Conservation (phyloP, 2,797 vertebrate species). For the Falco cherrug region DNA sequence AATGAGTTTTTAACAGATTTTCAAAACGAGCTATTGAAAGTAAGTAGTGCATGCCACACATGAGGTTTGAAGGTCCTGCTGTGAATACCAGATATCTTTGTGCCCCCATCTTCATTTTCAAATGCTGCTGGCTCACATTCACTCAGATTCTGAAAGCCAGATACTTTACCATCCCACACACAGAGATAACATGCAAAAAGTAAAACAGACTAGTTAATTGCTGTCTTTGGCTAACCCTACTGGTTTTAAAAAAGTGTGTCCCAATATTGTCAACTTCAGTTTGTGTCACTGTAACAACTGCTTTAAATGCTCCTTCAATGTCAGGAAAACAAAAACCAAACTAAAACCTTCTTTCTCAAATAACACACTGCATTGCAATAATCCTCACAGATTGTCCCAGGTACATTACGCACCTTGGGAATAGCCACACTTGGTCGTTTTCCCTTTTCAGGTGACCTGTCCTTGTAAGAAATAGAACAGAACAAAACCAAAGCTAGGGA, state of each 20-base stretch:
- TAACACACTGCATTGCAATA: too few relatives aligned
- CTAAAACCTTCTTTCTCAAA: neutral
- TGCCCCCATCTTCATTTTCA: neutral
- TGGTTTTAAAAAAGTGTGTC: neutral
- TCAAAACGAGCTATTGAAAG: neutral
- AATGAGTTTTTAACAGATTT: conserved; percentile 28
- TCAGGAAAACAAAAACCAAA: too few relatives aligned
- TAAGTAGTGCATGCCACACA: neutral
- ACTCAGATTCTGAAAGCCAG: neutral
- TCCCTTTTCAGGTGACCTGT: neutral
- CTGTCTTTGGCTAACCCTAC: neutral
- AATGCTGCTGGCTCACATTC: neutral
- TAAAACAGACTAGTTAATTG: fast-evolving
- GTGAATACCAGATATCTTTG: conserved; percentile 1
- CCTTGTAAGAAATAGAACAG: neutral
- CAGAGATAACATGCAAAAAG: neutral
- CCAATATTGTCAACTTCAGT: neutral
- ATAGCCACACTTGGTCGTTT: fast-evolving
- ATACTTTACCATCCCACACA: neutral
- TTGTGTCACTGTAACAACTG: neutral
- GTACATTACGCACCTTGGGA: neutral
- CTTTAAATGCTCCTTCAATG: neutral
- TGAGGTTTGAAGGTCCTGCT: conserved; percentile 6
- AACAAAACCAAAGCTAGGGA: neutral
- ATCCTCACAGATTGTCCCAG: neutral